Evolutionary conservation across 2,113 vertebrate species (phyloP).

Genomic region (Melanotaenia duboulayi): DNA sequence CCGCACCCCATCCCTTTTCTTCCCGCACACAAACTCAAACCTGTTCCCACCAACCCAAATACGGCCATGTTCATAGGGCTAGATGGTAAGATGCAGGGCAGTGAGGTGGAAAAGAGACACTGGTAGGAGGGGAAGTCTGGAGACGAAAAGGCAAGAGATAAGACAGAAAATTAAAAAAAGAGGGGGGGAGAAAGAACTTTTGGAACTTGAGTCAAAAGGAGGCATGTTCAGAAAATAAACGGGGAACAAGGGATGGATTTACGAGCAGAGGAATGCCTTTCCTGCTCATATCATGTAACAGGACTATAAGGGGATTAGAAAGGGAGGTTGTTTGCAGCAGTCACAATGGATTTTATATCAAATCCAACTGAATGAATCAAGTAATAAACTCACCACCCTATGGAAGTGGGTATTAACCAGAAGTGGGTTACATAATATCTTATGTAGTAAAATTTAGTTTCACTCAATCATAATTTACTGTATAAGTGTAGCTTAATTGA

Average conservation of each 20-base stretch:
- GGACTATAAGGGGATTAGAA: conserved; percentile 52
- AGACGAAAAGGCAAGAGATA: conserved; percentile 1
- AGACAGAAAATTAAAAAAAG: not conserved
- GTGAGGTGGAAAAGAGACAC: conserved; percentile 24
- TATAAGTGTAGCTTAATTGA: no score
- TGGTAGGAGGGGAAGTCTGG: conserved; percentile 5
- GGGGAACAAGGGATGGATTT: conserved; percentile 50
- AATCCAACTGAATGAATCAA: conserved; percentile 32
- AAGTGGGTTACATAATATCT: conserved; percentile 20
- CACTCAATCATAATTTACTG: no score
- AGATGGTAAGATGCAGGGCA: conserved; percentile 43
- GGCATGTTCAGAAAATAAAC: conserved; percentile 25
- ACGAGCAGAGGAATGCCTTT: conserved; percentile 65
- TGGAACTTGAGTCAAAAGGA: not conserved
- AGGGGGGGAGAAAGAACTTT: conserved; percentile 7
- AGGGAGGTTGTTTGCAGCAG: conserved; percentile 51
- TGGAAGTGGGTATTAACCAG: conserved; percentile 13
- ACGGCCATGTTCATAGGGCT: conserved; percentile 67
- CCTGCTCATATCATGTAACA: conserved; percentile 64
- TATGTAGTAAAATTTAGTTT: no score
- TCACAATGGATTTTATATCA: conserved; percentile 48
- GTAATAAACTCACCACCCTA: conserved; percentile 5
- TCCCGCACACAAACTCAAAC: conserved; percentile 12
- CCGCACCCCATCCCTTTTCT: not conserved
- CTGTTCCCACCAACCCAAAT: conserved; percentile 72